These are phyloP conservation scores for Andricus grossulariae DNA, from an alignment of 1,140 invertebrate species.

Conservation along the genomic window DNA sequence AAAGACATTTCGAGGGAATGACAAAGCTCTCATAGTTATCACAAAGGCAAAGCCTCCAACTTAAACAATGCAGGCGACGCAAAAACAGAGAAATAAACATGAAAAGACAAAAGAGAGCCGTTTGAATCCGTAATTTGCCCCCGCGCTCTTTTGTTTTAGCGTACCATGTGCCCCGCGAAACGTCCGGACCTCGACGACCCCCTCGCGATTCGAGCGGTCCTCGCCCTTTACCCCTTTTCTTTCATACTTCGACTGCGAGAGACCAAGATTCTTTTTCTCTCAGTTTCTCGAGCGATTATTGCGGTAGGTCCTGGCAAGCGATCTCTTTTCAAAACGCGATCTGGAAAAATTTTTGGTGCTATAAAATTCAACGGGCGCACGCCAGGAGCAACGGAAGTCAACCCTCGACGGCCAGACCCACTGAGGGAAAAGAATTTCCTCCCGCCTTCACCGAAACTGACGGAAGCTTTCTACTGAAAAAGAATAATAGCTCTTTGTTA, in stretches of 20 bases:
- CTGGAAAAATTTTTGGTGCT: slow-evolving; percentile 29
- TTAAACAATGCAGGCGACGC: slow-evolving; percentile 69
- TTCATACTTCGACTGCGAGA: slow-evolving; percentile 34
- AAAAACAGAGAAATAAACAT: slow-evolving; percentile 74
- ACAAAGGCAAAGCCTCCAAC: slow-evolving; percentile 58
- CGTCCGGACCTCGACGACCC: slow-evolving; percentile 54
- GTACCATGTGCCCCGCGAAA: slow-evolving; percentile 51
- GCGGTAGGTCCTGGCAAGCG: slow-evolving; percentile 47
- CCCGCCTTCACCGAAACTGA: slow-evolving; percentile 20
- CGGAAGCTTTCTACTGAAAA: slow-evolving; percentile 32
- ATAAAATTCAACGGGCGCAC: slow-evolving; percentile 42
- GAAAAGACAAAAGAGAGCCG: slow-evolving; percentile 70
- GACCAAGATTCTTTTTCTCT: slow-evolving; percentile 34
- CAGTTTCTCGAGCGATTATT: slow-evolving; percentile 42
- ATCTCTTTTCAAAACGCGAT: slow-evolving; percentile 38
- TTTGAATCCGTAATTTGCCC: slow-evolving; percentile 74
- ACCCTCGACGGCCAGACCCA: slow-evolving; percentile 36
- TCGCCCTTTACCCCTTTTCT: slow-evolving; percentile 46
- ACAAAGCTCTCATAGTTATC: slow-evolving; percentile 52
- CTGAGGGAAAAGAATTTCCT: slow-evolving; percentile 30
- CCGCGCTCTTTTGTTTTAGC: slow-evolving; percentile 68
- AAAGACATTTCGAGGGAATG: slow-evolving; percentile 51
- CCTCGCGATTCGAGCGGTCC: slow-evolving; percentile 54
- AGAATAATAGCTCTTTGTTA: slow-evolving; percentile 35
- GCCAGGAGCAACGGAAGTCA: slow-evolving; percentile 40